Evolutionary conservation across 92 coral and sea anemone genomes (phyloP), one percentile per base, ranked within the genome.

Genomic region (Phenganax marumi): DNA sequence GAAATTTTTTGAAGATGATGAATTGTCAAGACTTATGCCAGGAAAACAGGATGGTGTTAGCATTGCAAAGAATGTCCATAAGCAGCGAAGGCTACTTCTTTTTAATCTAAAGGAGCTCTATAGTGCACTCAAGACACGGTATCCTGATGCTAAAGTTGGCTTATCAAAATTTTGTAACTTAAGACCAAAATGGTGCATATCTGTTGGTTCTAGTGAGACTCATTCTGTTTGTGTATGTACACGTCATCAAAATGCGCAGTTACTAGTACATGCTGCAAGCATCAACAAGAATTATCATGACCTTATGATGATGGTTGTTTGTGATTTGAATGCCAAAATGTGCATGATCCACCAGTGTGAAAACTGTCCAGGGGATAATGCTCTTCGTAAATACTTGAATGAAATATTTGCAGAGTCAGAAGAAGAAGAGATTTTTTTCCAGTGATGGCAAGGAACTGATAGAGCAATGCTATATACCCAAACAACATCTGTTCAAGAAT

Each of bases 161-260:
- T 81, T 79, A 19, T 79, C 84, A 50, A 79, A 79, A 66, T 79
- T 79, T 79, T 79, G 84, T 23, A 63, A 25, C 54, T 73, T 63
- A 8, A 62, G 74, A 60, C 84, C 84, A 48, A 79, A 79, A 26
- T 79, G 75, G 74, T 79, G 75, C 52, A 73, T 63, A 51, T 33
- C 70, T 33, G 84, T 79, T 61, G 74, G 84, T 19, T 60, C 71
- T 25, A 24, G 54, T 7, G 84, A 74, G 33, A 79, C 84, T 43
- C 84, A 79, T 79, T 79, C 84, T 21, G 76, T 81, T 77, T 77
- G 84, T 80, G 84, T 80, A 7, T 82, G 86, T 46, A 46, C 81
- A 53, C 70, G 71, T 52, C 85, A 70, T 51, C 85, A 82, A 70
- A 82, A 82, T 53, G 86, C 69, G 54, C 60, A 61, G 50, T 71